A percentile compares a stretch with the other conserved stretches of the same genome.
phyloP scores from a whole-genome alignment of 2,888 invertebrate genomes.

The Colostygia pectinataria region DNA sequence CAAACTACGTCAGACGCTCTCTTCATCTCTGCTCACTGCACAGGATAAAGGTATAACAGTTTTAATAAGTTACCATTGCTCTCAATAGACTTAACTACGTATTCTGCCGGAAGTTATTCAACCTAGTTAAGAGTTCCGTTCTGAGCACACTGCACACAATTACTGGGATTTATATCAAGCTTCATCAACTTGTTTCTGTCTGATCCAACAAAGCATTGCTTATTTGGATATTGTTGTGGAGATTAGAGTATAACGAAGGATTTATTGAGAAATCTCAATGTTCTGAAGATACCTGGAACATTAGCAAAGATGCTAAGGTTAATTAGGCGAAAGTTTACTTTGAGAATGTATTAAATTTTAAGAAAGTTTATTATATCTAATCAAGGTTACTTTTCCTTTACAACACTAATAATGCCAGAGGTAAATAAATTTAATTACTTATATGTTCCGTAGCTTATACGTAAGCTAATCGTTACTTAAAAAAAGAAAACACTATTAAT shows the following conservation, averaged over 20 bases:
- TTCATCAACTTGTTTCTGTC: not conserved
- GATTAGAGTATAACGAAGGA: not conserved
- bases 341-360: too few species aligned
- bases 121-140: slow-evolving; percentile 19
- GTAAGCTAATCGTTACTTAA: too few species aligned
- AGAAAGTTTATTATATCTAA: slow-evolving; percentile 39
- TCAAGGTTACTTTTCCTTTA: slow-evolving; percentile 40
- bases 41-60: slow-evolving; percentile 89
- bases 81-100: slow-evolving; percentile 15
- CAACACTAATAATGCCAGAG: slow-evolving; percentile 45
- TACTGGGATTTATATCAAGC: slow-evolving; percentile 12
- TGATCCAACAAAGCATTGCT: not conserved
- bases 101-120: slow-evolving; percentile 23
- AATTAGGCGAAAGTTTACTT: slow-evolving; percentile 41
- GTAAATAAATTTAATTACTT: slow-evolving; percentile 46
- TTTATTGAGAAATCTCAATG: not conserved
- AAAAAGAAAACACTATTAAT: too few species aligned
- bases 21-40: slow-evolving; percentile 90
- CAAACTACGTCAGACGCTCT: slow-evolving; percentile 91
- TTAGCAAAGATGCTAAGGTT: slow-evolving; percentile 25
- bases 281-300: slow-evolving; percentile 15
- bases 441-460: slow-evolving; percentile 39
- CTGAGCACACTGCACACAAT: slow-evolving; percentile 9
- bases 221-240: not conserved
- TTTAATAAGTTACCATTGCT: slow-evolving; percentile 14